Evolutionary conservation across 92 coral and sea anemone genomes (phyloP).

Genomic region (Heliopora coerulea): DNA sequence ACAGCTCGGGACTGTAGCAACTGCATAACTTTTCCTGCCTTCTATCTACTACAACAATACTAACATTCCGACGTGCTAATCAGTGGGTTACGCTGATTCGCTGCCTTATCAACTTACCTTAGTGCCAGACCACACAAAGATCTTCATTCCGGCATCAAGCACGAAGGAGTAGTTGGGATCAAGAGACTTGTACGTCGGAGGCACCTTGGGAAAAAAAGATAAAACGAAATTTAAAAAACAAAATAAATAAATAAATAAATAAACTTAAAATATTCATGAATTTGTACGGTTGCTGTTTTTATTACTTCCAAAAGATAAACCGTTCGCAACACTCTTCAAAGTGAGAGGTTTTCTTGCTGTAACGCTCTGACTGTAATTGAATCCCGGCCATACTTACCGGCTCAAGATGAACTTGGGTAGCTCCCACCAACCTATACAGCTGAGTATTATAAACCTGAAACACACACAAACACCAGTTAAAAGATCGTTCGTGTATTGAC

Average conservation of each 20-base stretch:
- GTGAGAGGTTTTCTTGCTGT: background rate
- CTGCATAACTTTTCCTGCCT: too few relatives aligned
- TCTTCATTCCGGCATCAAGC: constrained; percentile 81
- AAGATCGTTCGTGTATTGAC: background rate
- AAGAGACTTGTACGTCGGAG: constrained; percentile 63
- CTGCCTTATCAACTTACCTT: constrained; percentile 57
- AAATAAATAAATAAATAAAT: too few relatives aligned
- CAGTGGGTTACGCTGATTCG: too few relatives aligned
- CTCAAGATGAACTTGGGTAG: constrained; percentile 72
- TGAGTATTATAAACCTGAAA: constrained; percentile 52
- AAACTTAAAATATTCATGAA: too few relatives aligned
- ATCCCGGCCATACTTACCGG: constrained; percentile 66
- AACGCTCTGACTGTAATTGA: background rate
- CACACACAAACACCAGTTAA: background rate
- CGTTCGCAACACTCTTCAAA: too few relatives aligned
- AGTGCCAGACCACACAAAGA: constrained; percentile 89
- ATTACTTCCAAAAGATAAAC: too few relatives aligned
- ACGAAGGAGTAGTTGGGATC: constrained; percentile 90
- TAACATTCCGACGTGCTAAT: too few relatives aligned
- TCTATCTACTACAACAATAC: too few relatives aligned
- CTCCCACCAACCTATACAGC: constrained; percentile 75
- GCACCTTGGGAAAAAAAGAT: constrained; percentile 49
- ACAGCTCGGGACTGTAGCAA: too few relatives aligned
- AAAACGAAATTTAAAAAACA: too few relatives aligned
- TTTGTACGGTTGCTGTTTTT: too few relatives aligned